Evolutionary conservation across 2,797 vertebrate genomes (phyloP), one percentile per base, ranked within the genome.

Genomic region (Benthosema pterotum): DNA sequence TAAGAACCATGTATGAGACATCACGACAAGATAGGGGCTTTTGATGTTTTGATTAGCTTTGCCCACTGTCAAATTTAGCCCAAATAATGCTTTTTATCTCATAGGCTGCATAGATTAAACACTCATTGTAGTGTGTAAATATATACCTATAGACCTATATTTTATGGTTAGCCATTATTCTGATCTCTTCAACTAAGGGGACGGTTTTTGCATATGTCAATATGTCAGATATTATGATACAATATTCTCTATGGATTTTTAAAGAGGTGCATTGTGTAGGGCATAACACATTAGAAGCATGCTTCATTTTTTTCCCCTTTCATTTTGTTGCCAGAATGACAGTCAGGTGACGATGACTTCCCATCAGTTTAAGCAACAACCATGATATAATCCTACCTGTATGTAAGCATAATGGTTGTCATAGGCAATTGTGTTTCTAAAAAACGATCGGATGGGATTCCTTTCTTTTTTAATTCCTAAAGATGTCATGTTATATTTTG

Each of bases 191-290:
- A 32, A n/a, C 12, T 46, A 15, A 4, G 45, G 13, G 45, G 2
- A 13, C 14, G 5, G 45, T 13, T 13, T n/a, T 15, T 46, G n/a
- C n/a, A 46, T 46, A 38, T 45, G 13, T 11, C 43, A 12, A n/a
- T 64, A 60, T 71, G 67, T 62, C 49, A 69, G 45, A 80, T n/a
- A n/a, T 63, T 68, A 45, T 48, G 58, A 67, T 65, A 63, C 55
- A 63, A 69, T 57, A 42, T 65, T 79, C 16, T 0, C 8, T 42
- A 38, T 42, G 65, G 63, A 51, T 54, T 66, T 61, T 49, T 7
- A 11, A 42, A 60, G 5, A 17, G 43, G 0, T 1, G 8, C 22
- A 78, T 65, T 65, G 32, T 38, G 28, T 9, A 38, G 32, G 7
- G 28, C 28, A 32, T 32, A 32, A 8, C 1, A 32, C 32, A 38